Conservation (phyloP, 2,888 invertebrate species). For the Meloe dianella region DNA sequence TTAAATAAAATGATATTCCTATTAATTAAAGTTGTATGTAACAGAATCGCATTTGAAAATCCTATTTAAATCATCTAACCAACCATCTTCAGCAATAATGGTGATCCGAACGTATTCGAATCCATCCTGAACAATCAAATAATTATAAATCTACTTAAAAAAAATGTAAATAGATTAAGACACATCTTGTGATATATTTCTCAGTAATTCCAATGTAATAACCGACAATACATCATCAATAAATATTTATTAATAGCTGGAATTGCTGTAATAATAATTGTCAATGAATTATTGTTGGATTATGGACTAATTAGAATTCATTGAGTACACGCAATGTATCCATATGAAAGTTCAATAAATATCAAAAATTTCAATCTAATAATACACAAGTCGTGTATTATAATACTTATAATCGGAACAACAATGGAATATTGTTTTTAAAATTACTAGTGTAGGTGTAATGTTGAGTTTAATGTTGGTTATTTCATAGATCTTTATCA, state of each 20-base stretch:
- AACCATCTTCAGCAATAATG: constrained; percentile 25
- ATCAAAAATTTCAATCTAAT: neutral
- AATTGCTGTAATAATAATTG: constrained; percentile 8
- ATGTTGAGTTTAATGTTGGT: neutral
- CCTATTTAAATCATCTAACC: constrained; percentile 34
- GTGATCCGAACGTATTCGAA: neutral
- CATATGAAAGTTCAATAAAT: neutral
- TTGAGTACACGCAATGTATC: neutral
- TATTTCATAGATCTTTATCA: neutral
- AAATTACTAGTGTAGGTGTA: neutral
- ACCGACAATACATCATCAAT: neutral
- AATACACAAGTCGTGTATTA: neutral
- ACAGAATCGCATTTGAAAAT: constrained; percentile 20
- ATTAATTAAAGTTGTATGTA: constrained; percentile 40
- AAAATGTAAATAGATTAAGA: neutral
- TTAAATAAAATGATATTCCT: constrained; percentile 40
- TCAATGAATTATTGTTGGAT: constrained; percentile 8
- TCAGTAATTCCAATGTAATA: neutral
- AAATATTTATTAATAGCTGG: constrained; percentile 1
- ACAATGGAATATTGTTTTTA: constrained; percentile 10
- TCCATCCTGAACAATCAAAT: neutral
- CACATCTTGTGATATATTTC: neutral
- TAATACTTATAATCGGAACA: constrained; percentile 2
- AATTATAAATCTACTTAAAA: constrained; percentile 6
- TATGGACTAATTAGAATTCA: constrained; percentile 5